phyloP scores from a whole-genome alignment of 1,140 invertebrate genomes.

The Saxidomus purpurata region DNA sequence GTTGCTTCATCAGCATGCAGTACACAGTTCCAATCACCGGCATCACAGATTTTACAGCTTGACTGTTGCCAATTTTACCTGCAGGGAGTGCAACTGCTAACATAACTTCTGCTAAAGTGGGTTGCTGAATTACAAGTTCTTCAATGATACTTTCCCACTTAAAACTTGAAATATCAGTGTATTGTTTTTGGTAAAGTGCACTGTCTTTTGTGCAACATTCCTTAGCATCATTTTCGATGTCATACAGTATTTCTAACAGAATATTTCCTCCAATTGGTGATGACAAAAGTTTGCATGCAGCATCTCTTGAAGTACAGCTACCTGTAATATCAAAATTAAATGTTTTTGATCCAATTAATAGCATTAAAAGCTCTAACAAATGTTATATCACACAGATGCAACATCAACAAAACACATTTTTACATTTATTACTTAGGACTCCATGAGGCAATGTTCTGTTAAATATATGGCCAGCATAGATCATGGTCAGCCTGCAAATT shows the following conservation, averaged over 20 bases:
- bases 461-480: too few relatives aligned
- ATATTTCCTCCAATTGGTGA: background rate
- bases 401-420: background rate
- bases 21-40: constrained; percentile 23
- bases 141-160: constrained; percentile 2
- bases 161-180: background rate
- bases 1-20: constrained; percentile 29
- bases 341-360: too few relatives aligned
- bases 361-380: background rate
- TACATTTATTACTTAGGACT: background rate
- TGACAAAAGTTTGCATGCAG: background rate
- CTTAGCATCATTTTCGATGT: background rate
- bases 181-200: background rate
- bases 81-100: constrained; percentile 13
- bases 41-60: background rate
- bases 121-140: background rate
- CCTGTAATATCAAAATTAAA: background rate
- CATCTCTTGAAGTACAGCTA: background rate
- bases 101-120: constrained; percentile 10
- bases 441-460: too few relatives aligned
- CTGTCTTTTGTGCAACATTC: constrained; percentile 3
- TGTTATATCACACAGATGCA: background rate
- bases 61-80: background rate
- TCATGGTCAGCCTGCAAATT: too few relatives aligned
- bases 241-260: background rate